Base-by-base conservation (phyloP, 2,797 vertebrate species). In the Sitta carolinensis region DNA sequence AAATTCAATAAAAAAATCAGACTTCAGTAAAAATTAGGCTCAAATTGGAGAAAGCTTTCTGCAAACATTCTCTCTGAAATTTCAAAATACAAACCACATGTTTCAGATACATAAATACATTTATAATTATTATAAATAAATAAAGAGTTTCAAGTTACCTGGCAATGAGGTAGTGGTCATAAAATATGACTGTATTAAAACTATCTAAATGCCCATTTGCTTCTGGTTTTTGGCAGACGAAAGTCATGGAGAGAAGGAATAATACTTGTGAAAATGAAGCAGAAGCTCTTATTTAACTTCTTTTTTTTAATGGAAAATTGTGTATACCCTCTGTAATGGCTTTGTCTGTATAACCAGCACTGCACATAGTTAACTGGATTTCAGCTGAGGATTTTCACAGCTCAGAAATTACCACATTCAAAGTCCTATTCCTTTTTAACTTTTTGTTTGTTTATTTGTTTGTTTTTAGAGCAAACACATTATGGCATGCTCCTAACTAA, bases 91-190 rank as follows among this genome's bases (percentile, higher is more conserved):
- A 86, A 94, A 86, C 8, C 94, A 94, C 55, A 91, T 94, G 85
- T 94, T 94, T 96, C 76, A 68, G 20, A 93, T 30, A 72, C 40
- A 89, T 57, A 84, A 91, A 93, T 92, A 81, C 69, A 93, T 93
- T 95, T 84, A 76, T 93, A 91, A 93, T 90, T 95, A 75, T 91
- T 95, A 90, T 86, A 93, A 93, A 94, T 87, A 94, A 89, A 94
- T 93, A 89, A 90, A 55, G 27, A 80, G 96, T 95, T 95, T 96
- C 83, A 84, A 84, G 70, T 96, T 94, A 91, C 80, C 90, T 91
- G 47, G 84, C 30, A 95, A 74, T 82, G 94, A 93, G 52, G 30
- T 89, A 29, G 68, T 48, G 72, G 94, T 77, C 75, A 87, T 48
- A 95, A 94, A 92, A 93, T 78, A 89, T 27, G 50, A 80, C 61